These are phyloP conservation scores for Cryptotermes secundus DNA, from an alignment of 1,140 invertebrate genomes.

Conservation along the genomic window DNA sequence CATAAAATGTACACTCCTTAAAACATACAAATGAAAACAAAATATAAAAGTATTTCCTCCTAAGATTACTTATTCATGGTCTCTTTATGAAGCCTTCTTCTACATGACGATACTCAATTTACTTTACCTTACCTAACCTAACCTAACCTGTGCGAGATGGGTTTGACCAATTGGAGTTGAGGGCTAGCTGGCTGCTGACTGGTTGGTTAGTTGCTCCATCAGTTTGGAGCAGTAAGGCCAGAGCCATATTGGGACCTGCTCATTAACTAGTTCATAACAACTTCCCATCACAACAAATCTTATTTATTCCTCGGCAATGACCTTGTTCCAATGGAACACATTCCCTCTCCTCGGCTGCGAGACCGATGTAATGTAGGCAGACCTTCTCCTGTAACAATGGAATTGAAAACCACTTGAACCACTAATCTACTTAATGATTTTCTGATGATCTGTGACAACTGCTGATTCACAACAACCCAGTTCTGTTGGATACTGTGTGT, in stretches of 20 bases:
- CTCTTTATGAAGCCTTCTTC: neutral
- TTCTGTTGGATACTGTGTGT: too few relatives aligned
- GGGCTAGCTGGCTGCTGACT: neutral
- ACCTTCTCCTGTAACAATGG: slow-evolving; percentile 48
- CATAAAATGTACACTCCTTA: neutral
- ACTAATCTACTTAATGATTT: too few relatives aligned
- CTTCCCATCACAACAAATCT: neutral
- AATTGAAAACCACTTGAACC: too few relatives aligned
- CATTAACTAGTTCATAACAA: slow-evolving; percentile 2
- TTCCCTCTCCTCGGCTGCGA: slow-evolving; percentile 66
- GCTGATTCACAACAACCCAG: too few relatives aligned
- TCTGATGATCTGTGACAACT: too few relatives aligned
- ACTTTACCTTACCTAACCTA: neutral
- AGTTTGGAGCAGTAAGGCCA: neutral
- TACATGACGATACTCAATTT: neutral
- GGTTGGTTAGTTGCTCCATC: neutral
- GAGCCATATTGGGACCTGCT: neutral
- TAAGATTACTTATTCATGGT: neutral
- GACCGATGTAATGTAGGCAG: slow-evolving; percentile 58
- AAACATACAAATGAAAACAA: neutral
- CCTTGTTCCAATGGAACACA: slow-evolving; percentile 59
- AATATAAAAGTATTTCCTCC: neutral
- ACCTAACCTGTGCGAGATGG: neutral
- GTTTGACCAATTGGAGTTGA: neutral
- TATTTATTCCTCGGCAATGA: slow-evolving; percentile 23